phyloP scores from a whole-genome alignment of 2,888 invertebrate species.

The Oscheius sp. region DNA sequence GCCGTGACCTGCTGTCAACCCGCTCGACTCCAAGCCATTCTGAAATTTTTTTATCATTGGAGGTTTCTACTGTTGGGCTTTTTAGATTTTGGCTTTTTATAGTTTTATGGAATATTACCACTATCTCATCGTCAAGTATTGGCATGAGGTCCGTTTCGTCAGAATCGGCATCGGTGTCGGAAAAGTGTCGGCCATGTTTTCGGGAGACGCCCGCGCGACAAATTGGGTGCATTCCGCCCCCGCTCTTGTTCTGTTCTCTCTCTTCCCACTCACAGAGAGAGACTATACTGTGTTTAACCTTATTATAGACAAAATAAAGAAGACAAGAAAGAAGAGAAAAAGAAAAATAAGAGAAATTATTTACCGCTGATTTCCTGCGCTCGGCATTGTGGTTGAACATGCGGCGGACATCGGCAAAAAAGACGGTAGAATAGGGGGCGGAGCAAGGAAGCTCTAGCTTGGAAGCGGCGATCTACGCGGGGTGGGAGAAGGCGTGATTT shows the following conservation, averaged over 20 bases:
- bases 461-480: background rate
- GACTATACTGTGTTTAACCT: background rate
- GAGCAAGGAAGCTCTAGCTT: background rate
- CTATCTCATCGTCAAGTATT: conserved; percentile 30
- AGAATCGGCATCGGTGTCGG: conserved; percentile 20
- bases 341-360: background rate
- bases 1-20: conserved; percentile 27
- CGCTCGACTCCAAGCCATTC: conserved; percentile 37
- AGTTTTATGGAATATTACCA: background rate
- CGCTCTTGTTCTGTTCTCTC: background rate
- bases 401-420: conserved; percentile 32
- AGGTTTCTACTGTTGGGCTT: background rate
- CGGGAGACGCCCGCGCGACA: conserved; percentile 33
- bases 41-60: conserved; percentile 2
- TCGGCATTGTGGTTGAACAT: conserved; percentile 34
- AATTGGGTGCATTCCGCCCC: conserved; percentile 37
- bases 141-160: conserved; percentile 32
- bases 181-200: conserved; percentile 25
- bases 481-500: background rate
- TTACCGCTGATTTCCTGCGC: conserved; percentile 30
- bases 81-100: background rate
- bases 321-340: background rate
- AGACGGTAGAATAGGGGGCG: conserved; percentile 25
- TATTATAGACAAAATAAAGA: conserved; percentile 2
- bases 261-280: background rate